Percentiles rank a stretch among this genome's conserved stretches.
Conservation (phyloP, 2,113 vertebrate species). For the Cygnus buccinator region DNA sequence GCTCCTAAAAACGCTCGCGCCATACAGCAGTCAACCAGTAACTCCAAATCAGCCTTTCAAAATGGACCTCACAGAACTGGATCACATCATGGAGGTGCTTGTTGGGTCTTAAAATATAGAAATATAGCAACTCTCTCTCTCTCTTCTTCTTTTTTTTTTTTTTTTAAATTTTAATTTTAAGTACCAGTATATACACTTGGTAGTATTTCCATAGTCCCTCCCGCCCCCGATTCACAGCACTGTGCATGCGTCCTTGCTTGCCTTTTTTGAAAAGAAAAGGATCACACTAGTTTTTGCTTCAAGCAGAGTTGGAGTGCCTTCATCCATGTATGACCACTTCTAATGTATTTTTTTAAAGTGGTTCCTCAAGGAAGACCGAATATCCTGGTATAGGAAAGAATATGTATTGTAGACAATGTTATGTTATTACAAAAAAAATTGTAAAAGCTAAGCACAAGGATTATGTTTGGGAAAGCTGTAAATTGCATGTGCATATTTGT, state of each 20-base stretch:
- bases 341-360: constrained; percentile 76
- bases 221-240: constrained; percentile 82
- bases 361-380: constrained; percentile 77
- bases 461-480: constrained; percentile 82
- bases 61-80: constrained; percentile 98
- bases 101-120: constrained; percentile 90
- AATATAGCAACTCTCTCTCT: not conserved
- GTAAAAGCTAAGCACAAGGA: constrained; percentile 85
- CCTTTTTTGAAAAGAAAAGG: constrained; percentile 87
- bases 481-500: constrained; percentile 88
- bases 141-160: not conserved
- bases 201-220: constrained; percentile 59
- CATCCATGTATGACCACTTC: constrained; percentile 92
- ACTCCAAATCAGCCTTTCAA: constrained; percentile 98
- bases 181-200: constrained; percentile 63
- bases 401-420: constrained; percentile 72
- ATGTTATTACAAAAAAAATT: constrained; percentile 57
- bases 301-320: constrained; percentile 97
- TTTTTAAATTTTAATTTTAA: not conserved
- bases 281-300: constrained; percentile 90
- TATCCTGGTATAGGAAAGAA: constrained; percentile 71
- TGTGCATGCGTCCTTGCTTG: constrained; percentile 95
- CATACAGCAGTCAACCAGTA: constrained; percentile 88
- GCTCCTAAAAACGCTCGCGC: constrained; percentile 94
- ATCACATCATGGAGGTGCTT: constrained; percentile 99